Percentiles rank a stretch among this genome's conserved stretches.
These are phyloP conservation scores for Drosophila multiciliata DNA, from an alignment of 2,888 invertebrate species.

Conservation along the genomic window DNA sequence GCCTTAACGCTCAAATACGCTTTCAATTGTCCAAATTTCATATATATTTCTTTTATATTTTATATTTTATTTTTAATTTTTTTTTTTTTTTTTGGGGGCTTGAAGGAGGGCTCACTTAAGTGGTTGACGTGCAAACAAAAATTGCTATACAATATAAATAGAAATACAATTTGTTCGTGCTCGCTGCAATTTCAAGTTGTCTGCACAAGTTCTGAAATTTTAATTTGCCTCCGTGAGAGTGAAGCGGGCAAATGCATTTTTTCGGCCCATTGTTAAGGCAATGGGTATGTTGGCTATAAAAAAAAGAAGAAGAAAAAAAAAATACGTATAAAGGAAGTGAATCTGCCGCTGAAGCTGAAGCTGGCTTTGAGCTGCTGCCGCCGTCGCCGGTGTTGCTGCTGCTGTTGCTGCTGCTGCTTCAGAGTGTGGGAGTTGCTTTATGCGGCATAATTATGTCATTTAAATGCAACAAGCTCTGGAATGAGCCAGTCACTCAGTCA, in stretches of 20 bases:
- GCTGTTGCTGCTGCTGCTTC: slow-evolving; percentile 4
- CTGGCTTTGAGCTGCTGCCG: slow-evolving; percentile 61
- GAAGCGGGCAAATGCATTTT: slow-evolving; percentile 27
- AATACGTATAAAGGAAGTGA: slow-evolving; percentile 31
- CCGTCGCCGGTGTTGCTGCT: slow-evolving; percentile 35
- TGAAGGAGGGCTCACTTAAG: slow-evolving; percentile 53
- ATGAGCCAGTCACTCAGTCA: slow-evolving; percentile 49
- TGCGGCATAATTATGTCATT: slow-evolving; percentile 83
- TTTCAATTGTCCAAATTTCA: slow-evolving; percentile 78
- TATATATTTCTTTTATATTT: slow-evolving; percentile 25
- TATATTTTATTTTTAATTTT: background rate
- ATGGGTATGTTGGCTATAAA: slow-evolving; percentile 21
- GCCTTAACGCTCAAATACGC: slow-evolving; percentile 81
- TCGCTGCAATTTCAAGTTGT: slow-evolving; percentile 73
- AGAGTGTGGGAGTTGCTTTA: slow-evolving; percentile 75
- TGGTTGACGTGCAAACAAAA: slow-evolving; percentile 72
- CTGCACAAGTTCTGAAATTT: slow-evolving; percentile 59
- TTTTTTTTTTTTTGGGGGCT: too few species aligned
- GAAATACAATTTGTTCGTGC: slow-evolving; percentile 62
- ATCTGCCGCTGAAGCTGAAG: slow-evolving; percentile 17
- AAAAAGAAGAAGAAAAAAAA: slow-evolving; percentile 10
- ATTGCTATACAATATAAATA: slow-evolving; percentile 80
- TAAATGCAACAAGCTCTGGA: slow-evolving; percentile 80
- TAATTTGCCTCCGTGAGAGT: slow-evolving; percentile 56
- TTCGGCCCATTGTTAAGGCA: slow-evolving; percentile 39